Evolutionary conservation across 2,888 invertebrate species (phyloP).

Genomic region (Eristalis arbustorum): DNA sequence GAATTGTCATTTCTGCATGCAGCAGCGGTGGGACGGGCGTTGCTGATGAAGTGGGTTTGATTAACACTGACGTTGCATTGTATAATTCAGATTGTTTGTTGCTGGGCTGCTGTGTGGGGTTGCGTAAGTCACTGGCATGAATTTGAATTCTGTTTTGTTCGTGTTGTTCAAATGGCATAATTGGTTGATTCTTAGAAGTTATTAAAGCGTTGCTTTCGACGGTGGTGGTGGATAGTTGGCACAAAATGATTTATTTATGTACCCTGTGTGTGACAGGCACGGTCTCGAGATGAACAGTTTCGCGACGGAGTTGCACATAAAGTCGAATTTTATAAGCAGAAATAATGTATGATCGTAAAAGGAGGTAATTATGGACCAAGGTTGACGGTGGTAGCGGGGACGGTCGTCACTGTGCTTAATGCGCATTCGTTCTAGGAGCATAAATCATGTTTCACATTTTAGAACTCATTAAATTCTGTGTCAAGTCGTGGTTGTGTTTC

Average conservation of each 20-base stretch:
- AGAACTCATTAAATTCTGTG: background rate
- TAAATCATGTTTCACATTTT: background rate
- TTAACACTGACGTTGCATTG: conserved; percentile 19
- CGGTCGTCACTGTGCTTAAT: background rate
- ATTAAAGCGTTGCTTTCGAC: background rate
- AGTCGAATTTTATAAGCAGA: conserved; percentile 1
- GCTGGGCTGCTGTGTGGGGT: background rate
- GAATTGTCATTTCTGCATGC: conserved; percentile 51
- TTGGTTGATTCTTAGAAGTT: conserved; percentile 11
- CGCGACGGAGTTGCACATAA: background rate
- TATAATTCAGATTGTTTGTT: conserved; percentile 13
- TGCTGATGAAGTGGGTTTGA: conserved; percentile 12
- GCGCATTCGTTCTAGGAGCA: background rate
- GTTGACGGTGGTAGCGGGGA: background rate
- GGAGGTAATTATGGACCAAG: background rate
- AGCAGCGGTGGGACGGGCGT: background rate
- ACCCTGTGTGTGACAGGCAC: conserved; percentile 1
- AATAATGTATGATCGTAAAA: background rate
- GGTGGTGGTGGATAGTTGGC: background rate
- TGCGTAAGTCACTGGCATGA: conserved; percentile 6
- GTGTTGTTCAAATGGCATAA: background rate
- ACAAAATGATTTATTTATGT: conserved; percentile 21
- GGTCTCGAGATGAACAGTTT: background rate
- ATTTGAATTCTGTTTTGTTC: background rate
- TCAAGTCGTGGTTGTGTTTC: background rate